Percentiles rank a stretch among this genome's conserved stretches.
phyloP scores from a whole-genome alignment of 92 coral and sea anemone species.

The Ricordea florida region DNA sequence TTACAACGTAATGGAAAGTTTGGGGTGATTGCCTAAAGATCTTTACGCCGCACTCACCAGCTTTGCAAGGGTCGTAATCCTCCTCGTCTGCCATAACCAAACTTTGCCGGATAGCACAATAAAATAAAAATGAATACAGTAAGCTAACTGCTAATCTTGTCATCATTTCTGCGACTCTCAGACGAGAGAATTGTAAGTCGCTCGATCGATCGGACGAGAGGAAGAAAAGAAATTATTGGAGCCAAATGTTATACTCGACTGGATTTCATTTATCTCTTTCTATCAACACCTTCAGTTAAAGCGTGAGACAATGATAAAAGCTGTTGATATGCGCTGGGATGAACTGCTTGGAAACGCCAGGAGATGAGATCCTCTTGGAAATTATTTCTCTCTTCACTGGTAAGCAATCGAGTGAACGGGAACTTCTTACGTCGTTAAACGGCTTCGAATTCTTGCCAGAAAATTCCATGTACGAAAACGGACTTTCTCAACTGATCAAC shows the following conservation, averaged over 20 bases:
- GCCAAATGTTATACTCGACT: neutral
- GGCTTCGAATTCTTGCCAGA: neutral
- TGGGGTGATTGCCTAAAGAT: neutral
- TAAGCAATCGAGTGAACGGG: neutral
- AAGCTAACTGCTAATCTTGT: neutral
- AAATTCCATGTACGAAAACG: too few relatives aligned
- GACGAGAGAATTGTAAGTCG: neutral
- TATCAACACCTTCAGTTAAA: constrained; percentile 33
- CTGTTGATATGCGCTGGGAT: constrained; percentile 1
- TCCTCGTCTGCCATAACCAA: constrained; percentile 65
- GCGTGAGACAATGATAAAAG: constrained; percentile 1
- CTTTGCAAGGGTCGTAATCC: constrained; percentile 97
- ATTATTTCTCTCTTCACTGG: neutral
- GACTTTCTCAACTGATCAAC: neutral
- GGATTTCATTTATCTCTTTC: constrained; percentile 9
- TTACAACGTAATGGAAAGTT: too few relatives aligned
- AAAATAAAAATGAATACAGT: neutral
- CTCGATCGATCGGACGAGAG: neutral
- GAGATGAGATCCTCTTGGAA: neutral
- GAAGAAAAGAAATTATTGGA: neutral
- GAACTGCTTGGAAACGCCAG: constrained; percentile 1
- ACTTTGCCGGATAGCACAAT: neutral
- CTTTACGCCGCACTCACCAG: too few relatives aligned
- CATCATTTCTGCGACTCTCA: neutral
- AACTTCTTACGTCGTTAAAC: neutral